Base-by-base conservation (phyloP, 2,113 vertebrate species). In the Crocuta crocuta region DNA sequence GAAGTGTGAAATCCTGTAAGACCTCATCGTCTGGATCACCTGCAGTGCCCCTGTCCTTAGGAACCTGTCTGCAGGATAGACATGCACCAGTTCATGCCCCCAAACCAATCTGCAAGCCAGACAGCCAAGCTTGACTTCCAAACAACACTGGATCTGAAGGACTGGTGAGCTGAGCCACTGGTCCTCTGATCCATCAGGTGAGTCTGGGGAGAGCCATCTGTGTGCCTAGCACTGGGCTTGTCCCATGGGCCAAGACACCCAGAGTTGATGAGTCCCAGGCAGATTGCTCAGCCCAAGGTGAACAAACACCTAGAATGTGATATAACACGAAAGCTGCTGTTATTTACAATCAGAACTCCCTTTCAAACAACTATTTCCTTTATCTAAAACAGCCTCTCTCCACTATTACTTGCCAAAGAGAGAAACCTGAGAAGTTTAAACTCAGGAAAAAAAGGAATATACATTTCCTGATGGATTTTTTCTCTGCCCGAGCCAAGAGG, bases 1-100 rank as follows among this genome's bases (percentile, higher is more conserved):
- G 23, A 79, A 94, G 83, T 96, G 76, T 95, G 73, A 96, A 93
- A 96, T 97, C 55, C 48, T 63, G 0, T 79, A 92, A 96, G 43
- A 63, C 21, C 19, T 78, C 28, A 89, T 76, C 48, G 19, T 82
- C 66, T 11, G 43, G 35, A 24, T 80, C 50, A n/a, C 13, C 17
- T 91, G 39, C 11, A 43, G 26, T 55, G 66, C 16, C 17, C 61
- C 53, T 83, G 11, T 80, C 35, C 35, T 86, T 89, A 58, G 68
- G 70, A 78, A n/a, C 10, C 31, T 92, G 33, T 78, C 83, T 35
- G 5, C 66, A 66, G 61, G 12, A 23, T 39, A 13, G 28, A 43
- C 4, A 9, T 11, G 58, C 10, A 13, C 50, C 1, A 23, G 13
- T 53, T 23, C 43, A 26, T 35, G 9, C 16, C 82, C 39, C 26